Evolutionary conservation across 2,113 vertebrate species (phyloP).

Genomic region (Corvus cornix): DNA sequence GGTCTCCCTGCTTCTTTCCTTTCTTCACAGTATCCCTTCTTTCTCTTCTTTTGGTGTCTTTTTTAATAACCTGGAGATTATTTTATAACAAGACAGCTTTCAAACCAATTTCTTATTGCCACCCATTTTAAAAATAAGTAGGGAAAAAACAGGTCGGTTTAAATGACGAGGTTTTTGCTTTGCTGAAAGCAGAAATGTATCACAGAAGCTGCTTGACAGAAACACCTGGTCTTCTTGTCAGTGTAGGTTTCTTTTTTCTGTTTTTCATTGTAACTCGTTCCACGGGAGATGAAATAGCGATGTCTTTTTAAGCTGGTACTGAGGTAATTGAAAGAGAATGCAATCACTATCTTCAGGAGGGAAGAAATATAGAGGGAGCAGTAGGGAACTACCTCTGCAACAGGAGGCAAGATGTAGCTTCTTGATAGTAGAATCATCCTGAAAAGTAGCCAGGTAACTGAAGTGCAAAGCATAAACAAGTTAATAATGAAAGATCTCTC

Average conservation of each 20-base stretch:
- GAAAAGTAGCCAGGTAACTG: neutral
- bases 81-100: neutral
- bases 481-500: neutral
- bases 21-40: neutral
- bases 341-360: neutral
- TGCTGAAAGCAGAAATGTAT: neutral
- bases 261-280: neutral
- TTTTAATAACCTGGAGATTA: neutral
- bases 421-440: neutral
- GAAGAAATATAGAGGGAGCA: neutral
- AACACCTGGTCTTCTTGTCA: neutral
- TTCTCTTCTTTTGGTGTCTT: neutral
- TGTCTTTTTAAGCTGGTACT: neutral
- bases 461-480: neutral
- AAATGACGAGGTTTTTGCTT: neutral
- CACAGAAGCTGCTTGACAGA: neutral
- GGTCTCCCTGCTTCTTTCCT: neutral
- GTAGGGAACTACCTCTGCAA: neutral
- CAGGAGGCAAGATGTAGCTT: neutral
- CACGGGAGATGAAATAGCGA: neutral
- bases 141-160: neutral
- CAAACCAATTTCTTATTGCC: neutral
- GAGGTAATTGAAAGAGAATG: conserved; percentile 13
- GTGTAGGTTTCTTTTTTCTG: neutral
- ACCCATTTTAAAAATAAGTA: neutral